Evolutionary conservation across 2,113 vertebrate genomes (phyloP), one percentile per base, ranked within the genome.

Genomic region (Eidolon helvum): DNA sequence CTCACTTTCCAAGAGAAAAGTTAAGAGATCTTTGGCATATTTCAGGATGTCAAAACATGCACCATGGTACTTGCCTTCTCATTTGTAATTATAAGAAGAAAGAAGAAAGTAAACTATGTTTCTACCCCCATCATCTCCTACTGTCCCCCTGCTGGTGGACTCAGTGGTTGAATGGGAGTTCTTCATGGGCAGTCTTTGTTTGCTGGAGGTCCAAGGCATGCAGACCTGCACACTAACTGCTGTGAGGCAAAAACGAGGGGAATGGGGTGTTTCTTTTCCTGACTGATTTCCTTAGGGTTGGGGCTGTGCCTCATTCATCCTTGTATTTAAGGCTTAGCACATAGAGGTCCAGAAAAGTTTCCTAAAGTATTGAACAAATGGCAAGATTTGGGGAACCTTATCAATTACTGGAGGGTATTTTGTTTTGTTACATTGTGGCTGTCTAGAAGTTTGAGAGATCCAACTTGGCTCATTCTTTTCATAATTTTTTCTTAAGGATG

Each of bases 401-500:
- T 28, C 48, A 7, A 0, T 12, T 40, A 11, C 53, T 22, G 12
- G 61, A 57, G 35, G 28, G n/a, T 22, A 10, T 66, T 79, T 79
- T 50, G 10, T 61, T 21, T 38, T 88, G 18, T 21, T 55, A 11
- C 19, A 50, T 53, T 45, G 43, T 3, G 28, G 63, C 45, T 24
- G 1, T 61, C 24, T 16, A 71, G 55, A 82, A 69, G 14, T 87
- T 35, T n/a, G 40, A 65, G 48, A 74, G n/a, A 43, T 15, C 43
- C 75, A 22, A 5, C 83, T 28, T 90, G 59, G 92, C 79, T 92
- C 68, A 28, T 91, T 55, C 93, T 26, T 68, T 96, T 63, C 30
- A 2, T 50, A 50, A 50, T 50, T 50, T 50, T 16, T 16, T 86
- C 72, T 97, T 55, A 66, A 99, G 99, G 99, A 99, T 91, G 99